Conservation (phyloP, 2,113 vertebrate species). For the Cyprinodon tularosa region DNA sequence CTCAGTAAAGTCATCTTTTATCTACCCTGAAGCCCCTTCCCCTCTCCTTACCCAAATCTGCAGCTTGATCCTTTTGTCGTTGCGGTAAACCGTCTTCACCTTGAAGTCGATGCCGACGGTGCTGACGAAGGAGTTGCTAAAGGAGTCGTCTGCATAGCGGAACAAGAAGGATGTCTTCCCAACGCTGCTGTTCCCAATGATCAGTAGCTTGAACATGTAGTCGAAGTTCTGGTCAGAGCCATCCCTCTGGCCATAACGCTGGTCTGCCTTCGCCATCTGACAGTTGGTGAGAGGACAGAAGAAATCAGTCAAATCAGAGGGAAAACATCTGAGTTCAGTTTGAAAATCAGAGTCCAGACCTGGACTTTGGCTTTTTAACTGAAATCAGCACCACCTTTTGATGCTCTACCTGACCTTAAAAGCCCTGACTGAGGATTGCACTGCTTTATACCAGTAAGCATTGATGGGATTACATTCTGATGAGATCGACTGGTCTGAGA, state of each 20-base stretch:
- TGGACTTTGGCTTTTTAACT: no score
- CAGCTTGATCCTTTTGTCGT: conserved; percentile 96
- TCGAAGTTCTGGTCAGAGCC: conserved; percentile 98
- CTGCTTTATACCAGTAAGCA: no score
- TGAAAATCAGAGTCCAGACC: background rate
- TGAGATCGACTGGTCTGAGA: no score
- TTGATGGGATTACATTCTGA: no score
- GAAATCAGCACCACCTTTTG: no score
- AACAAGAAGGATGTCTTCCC: conserved; percentile 98
- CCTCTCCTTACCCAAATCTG: conserved; percentile 93
- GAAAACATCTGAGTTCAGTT: background rate
- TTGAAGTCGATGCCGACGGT: conserved; percentile 99
- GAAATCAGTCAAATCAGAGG: background rate
- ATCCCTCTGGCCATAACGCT: conserved; percentile 90
- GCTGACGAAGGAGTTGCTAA: conserved; percentile 96
- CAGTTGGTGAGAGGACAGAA: background rate
- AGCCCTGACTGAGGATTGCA: no score
- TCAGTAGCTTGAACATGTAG: conserved; percentile 99
- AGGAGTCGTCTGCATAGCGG: conserved; percentile 95
- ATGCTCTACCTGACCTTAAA: no score
- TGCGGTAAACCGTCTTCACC: conserved; percentile 97
- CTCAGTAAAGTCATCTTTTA: no score
- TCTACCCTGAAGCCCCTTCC: background rate
- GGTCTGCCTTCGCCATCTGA: conserved; percentile 96
- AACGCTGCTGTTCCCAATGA: conserved; percentile 98